Conservation (phyloP, 2,888 invertebrate species). For the Rhamnusium bicolor region DNA sequence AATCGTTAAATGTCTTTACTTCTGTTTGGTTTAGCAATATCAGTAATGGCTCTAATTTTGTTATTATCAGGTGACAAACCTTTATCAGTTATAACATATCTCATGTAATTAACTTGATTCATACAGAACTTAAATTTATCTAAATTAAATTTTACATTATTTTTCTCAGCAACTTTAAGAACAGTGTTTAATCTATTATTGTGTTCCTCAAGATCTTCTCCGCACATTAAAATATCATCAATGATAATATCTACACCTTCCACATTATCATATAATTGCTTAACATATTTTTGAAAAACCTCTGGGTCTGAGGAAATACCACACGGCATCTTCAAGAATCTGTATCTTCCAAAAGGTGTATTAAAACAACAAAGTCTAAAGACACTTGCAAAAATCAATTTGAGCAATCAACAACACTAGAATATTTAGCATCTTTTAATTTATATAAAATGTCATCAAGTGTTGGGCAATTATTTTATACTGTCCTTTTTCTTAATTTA, state of each 20-base stretch:
- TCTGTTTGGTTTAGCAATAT: too few species aligned
- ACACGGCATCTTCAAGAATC: neutral
- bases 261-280: slow-evolving; percentile 40
- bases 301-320: neutral
- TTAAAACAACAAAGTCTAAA: neutral
- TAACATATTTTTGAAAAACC: slow-evolving; percentile 13
- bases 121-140: too few species aligned
- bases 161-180: neutral
- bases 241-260: slow-evolving; percentile 53
- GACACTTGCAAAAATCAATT: neutral
- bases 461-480: too few species aligned
- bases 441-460: neutral
- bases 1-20: neutral
- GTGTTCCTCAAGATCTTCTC: slow-evolving; percentile 50
- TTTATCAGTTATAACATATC: too few species aligned
- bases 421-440: neutral
- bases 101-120: too few species aligned
- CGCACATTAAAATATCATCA: slow-evolving; percentile 58
- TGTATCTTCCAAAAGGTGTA: neutral
- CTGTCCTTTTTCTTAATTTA: too few species aligned
- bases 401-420: neutral
- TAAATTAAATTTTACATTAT: slow-evolving; percentile 13
- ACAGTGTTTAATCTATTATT: slow-evolving; percentile 39
- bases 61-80: too few species aligned
- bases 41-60: too few species aligned